phyloP scores from a whole-genome alignment of 2,113 vertebrate genomes.

The Lagopus leucura region DNA sequence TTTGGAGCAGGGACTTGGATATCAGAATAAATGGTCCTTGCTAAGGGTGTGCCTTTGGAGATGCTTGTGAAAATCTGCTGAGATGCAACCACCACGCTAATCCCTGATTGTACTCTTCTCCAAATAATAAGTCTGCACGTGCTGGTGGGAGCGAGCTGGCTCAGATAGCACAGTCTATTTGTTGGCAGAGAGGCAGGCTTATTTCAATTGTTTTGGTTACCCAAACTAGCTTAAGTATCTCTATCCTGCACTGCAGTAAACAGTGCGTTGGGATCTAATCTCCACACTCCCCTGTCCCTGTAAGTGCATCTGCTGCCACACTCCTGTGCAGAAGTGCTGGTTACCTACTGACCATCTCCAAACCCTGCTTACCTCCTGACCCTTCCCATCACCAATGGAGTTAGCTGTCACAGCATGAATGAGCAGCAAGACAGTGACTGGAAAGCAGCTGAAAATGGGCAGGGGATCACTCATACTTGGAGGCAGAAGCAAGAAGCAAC shows the following conservation, averaged over 20 bases:
- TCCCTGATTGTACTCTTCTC: background rate
- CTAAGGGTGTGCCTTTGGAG: background rate
- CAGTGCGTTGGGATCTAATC: background rate
- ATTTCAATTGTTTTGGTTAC: background rate
- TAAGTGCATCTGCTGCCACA: background rate
- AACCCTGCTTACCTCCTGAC: background rate
- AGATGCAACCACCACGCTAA: background rate
- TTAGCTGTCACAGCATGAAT: background rate
- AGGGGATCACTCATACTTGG: background rate
- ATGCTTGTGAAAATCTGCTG: background rate
- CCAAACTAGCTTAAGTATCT: background rate
- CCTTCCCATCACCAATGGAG: background rate
- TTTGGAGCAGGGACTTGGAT: background rate
- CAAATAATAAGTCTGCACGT: rapidly evolving
- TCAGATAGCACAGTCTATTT: background rate
- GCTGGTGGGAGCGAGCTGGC: background rate
- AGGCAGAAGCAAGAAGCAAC: background rate
- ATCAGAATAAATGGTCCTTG: background rate
- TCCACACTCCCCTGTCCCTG: background rate
- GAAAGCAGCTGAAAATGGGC: too few relatives aligned
- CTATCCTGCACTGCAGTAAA: background rate
- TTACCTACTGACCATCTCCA: background rate
- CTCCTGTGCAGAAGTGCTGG: background rate
- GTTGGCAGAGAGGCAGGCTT: background rate
- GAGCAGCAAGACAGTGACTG: background rate